Base-by-base conservation (phyloP, 2,888 invertebrate species). In the Idaea dimidiata region DNA sequence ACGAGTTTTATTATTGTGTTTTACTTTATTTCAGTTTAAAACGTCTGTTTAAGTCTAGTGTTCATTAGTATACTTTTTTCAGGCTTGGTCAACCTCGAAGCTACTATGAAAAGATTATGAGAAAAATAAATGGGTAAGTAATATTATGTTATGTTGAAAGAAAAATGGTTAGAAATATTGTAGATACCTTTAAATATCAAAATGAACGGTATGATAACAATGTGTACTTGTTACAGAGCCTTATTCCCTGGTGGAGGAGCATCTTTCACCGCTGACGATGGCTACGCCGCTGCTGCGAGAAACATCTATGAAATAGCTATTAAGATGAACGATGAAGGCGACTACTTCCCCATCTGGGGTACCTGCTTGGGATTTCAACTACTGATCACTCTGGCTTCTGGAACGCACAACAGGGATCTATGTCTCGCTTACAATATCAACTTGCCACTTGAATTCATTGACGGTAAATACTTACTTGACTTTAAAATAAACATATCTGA, bases 331-430 rank as follows among this genome's bases (percentile, higher is more conserved):
- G 88, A 95, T 1, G 84, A 90, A 0, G 96, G 96, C 0, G 94
- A 95, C 61, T 95, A 95, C 77, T 97, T 97, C 81, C 98, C 98
- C 0, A 83, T 99, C 58, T 97, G 97, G 93, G 98, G 97, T 0
- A 97, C 96, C 0, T 98, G 98, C 76, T 93, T 98, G 43, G 98
- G 98, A 18, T 97, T 97, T 86, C 96, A 99, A 80, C 89, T 97
- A 31, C 82, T 97, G 57, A 93, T 95, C 10, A 95, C 94, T 66
- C 84, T 96, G 1, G 94, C 90, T 3, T 91, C 91, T 0, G 92
- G 92, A 0, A 81, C 91, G 1, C 86, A 96, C 64, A 94, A 95
- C 61, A 91, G 97, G 64, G 87, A 88, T 1, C 70, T 82, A 24
- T 97, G 97, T 77, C 84, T 90, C 33, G 94, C 95, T 0, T 93